phyloP scores from a whole-genome alignment of 2,797 vertebrate species.

The Melanotaenia boesemani region DNA sequence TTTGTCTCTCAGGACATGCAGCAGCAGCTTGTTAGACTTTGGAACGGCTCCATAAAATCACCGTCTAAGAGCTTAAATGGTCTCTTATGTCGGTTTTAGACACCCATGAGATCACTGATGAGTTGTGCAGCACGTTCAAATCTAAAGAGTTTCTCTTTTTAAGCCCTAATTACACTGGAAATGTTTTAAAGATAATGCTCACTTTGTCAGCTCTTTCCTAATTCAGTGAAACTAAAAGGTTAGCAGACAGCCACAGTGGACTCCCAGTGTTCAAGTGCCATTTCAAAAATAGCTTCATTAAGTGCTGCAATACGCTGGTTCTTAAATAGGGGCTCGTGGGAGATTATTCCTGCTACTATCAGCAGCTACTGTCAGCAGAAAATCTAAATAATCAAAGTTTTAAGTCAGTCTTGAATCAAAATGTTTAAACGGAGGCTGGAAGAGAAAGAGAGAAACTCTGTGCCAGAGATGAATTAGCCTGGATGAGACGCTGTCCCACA shows the following conservation, averaged over 20 bases:
- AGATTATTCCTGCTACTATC: conserved; percentile 2
- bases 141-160: background rate
- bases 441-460: background rate
- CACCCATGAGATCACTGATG: background rate
- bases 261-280: background rate
- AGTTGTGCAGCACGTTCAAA: background rate
- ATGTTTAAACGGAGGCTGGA: background rate
- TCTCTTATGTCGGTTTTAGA: background rate
- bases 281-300: background rate
- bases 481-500: conserved; percentile 42
- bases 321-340: background rate
- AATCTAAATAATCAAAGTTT: background rate
- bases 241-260: background rate
- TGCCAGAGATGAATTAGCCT: conserved; percentile 9
- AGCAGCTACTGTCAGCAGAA: background rate
- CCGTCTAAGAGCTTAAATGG: background rate
- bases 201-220: background rate
- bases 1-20: background rate
- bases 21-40: background rate
- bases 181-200: background rate
- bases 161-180: conserved; percentile 3
- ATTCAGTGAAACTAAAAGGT: conserved; percentile 12
- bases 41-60: background rate
- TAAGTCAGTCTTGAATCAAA: background rate
- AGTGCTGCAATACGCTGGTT: background rate